Evolutionary conservation across 2,888 invertebrate species (phyloP), one percentile per base, ranked within the genome.

Genomic region (Parapristionchus giblindavisi): DNA sequence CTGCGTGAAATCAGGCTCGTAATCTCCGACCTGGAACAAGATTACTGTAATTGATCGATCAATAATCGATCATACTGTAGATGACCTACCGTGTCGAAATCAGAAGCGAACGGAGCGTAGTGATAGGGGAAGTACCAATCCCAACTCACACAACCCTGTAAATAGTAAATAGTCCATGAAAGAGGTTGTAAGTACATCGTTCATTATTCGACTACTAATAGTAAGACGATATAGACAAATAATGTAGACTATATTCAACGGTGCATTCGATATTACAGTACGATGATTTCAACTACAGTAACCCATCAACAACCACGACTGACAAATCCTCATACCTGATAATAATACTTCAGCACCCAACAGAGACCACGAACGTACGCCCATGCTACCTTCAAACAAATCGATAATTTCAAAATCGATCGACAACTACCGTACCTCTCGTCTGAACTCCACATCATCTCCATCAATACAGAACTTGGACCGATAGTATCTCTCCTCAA

Each of bases 41-140:
- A 29, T 24, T n/a, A 21, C n/a, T n/a, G n/a, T n/a, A n/a, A n/a
- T n/a, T n/a, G n/a, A n/a, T n/a, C n/a, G n/a, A n/a, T 51, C 51
- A 14, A 51, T 17, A 51, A 51, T 94, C 51, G n/a, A 14, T 51
- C 51, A n/a, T 51, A n/a, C n/a, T n/a, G n/a, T n/a, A n/a, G n/a
- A n/a, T 1, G n/a, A n/a, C 38, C 24, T 60, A 61, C 80, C 51
- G 81, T 81, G 77, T 94, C 92, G 90, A 99, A 99, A 91, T 99
- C 99, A 0, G 97, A 97, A 3, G 99, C 99, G 90, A 99, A 99
- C 8, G 99, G 99, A 27, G 99, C 98, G 91, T 99, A 99, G 90
- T 99, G 99, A 89, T 96, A 99, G 0, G 99, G 99, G 90, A 95
- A 99, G 90, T 96, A 99, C 99, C 99, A 99, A 90, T 97, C 94